Percentiles rank a stretch among this genome's conserved stretches.
Conservation (phyloP, 1,140 invertebrate species). For the Drosophila kepulauana region DNA sequence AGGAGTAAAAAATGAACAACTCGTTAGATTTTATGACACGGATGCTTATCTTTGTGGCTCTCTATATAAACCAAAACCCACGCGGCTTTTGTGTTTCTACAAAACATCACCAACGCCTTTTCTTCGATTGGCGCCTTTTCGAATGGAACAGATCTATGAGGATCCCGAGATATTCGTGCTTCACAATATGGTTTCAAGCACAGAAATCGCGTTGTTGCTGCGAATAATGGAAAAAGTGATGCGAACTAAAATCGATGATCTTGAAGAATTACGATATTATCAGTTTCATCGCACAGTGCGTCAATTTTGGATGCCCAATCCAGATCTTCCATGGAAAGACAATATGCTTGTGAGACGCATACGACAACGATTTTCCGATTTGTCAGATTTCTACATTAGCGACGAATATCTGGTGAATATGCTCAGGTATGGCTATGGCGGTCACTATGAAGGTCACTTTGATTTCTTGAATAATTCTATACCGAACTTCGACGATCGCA, state of each 20-base stretch:
- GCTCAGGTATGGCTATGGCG: slow-evolving; percentile 89
- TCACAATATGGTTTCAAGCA: slow-evolving; percentile 94
- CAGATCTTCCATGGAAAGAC: fast-evolving
- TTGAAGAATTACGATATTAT: slow-evolving; percentile 71
- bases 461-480: slow-evolving; percentile 86
- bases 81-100: slow-evolving; percentile 91
- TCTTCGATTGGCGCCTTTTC: slow-evolving; percentile 93
- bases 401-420: slow-evolving; percentile 86
- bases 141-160: slow-evolving; percentile 92
- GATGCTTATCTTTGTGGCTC: slow-evolving; percentile 82
- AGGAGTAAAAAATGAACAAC: background rate
- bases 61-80: slow-evolving; percentile 87
- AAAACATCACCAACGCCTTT: slow-evolving; percentile 89
- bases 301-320: slow-evolving; percentile 92
- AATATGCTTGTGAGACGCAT: slow-evolving; percentile 88
- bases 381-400: slow-evolving; percentile 87
- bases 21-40: fast-evolving
- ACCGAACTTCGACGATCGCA: slow-evolving; percentile 45
- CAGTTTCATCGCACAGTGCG: slow-evolving; percentile 93
- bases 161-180: slow-evolving; percentile 95
- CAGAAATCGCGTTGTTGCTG: slow-evolving; percentile 95
- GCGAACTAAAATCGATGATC: too few species aligned
- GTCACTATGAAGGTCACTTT: slow-evolving; percentile 89
- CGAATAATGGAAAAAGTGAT: slow-evolving; percentile 45
- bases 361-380: slow-evolving; percentile 89